Percentiles rank a stretch among this genome's conserved stretches.
Conservation (phyloP, 2,113 vertebrate genomes). For the Mormyrus lacerda region DNA sequence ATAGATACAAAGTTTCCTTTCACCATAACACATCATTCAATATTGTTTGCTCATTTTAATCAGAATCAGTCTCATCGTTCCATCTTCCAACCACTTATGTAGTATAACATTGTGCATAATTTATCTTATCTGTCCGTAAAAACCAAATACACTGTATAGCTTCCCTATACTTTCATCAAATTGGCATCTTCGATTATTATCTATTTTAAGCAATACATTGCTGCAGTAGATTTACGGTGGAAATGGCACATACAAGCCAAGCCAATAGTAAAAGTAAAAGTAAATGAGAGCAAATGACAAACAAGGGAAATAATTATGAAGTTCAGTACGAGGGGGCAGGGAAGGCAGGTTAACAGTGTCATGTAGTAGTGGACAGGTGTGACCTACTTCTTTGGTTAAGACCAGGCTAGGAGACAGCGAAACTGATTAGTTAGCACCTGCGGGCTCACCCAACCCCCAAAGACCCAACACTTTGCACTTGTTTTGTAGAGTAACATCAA, state of each 20-base stretch:
- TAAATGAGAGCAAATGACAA: not conserved
- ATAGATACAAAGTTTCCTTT: not conserved
- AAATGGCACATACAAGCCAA: not conserved
- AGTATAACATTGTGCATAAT: not conserved
- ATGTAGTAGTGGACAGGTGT: not conserved
- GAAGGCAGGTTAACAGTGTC: not conserved
- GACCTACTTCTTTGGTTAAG: slow-evolving; percentile 24
- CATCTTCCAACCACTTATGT: not conserved
- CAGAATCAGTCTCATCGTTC: not conserved
- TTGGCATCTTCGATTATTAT: not conserved
- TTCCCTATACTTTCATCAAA: not conserved
- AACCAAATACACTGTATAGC: not conserved
- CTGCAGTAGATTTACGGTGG: not conserved
- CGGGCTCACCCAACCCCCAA: not conserved
- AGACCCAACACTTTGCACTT: not conserved
- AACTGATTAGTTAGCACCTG: not conserved
- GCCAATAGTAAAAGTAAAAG: not conserved
- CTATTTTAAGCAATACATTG: not conserved
- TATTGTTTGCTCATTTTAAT: not conserved
- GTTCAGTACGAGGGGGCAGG: not conserved
- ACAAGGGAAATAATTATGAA: not conserved
- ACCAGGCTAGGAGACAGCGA: not conserved
- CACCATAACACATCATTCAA: not conserved
- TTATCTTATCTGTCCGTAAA: not conserved
- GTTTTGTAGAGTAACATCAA: not conserved